Conservation (phyloP, 2,113 vertebrate genomes). For the Laticauda colubrina region DNA sequence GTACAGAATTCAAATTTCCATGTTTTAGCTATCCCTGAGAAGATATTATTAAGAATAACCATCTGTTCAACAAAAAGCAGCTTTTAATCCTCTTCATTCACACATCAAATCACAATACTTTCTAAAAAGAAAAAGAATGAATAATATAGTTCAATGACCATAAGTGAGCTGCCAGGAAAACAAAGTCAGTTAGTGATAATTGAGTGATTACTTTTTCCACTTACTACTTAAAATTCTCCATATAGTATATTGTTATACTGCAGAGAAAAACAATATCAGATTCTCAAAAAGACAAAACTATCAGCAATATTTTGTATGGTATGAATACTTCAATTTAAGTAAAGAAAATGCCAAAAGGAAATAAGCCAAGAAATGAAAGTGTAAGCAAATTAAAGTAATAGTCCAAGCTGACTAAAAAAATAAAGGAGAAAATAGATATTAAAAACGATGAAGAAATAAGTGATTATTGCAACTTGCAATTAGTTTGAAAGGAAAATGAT, state of each 20-base stretch:
- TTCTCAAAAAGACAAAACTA: not conserved
- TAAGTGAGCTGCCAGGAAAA: not conserved
- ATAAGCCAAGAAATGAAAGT: not conserved
- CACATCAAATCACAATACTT: not conserved
- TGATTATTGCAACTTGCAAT: not conserved
- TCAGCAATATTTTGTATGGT: not conserved
- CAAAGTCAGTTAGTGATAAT: not conserved
- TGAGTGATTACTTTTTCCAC: not conserved
- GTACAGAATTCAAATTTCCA: not conserved
- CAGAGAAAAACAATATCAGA: not conserved
- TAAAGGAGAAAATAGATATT: not conserved
- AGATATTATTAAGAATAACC: not conserved
- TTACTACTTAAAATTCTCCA: not conserved
- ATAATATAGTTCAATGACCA: not conserved
- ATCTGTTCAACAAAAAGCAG: not conserved
- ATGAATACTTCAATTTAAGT: not conserved
- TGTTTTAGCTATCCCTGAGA: not conserved
- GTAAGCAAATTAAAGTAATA: not conserved
- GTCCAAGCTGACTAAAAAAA: not conserved
- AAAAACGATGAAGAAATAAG: not conserved
- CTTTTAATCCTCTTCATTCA: not conserved
- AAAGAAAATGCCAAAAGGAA: not conserved
- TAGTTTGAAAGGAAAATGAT: not conserved
- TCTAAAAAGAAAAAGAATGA: not conserved
- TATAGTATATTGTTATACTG: not conserved